A percentile compares a stretch with the other conserved stretches of the same genome.
phyloP scores from a whole-genome alignment of 2,888 invertebrate genomes.

The Altica lythri region DNA sequence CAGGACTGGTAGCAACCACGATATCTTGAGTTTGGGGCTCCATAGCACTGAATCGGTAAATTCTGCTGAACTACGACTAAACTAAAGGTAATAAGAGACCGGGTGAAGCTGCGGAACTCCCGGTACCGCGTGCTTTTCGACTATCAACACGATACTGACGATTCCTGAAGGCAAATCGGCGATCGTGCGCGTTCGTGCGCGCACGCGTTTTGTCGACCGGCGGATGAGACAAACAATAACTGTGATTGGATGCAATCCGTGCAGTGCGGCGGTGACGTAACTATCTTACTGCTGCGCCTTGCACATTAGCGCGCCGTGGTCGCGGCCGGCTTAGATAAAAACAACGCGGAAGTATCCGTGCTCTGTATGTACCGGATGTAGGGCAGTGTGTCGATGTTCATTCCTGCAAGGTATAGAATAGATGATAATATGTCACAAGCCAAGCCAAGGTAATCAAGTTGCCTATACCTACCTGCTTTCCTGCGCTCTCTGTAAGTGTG shows the following conservation, averaged over 20 bases:
- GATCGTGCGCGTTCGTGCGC: conserved; percentile 49
- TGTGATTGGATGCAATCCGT: conserved; percentile 59
- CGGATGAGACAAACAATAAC: conserved; percentile 52
- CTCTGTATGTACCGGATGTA: conserved; percentile 37
- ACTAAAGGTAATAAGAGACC: conserved; percentile 58
- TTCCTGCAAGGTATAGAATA: conserved; percentile 10
- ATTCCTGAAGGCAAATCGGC: conserved; percentile 51
- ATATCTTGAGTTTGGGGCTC: conserved; percentile 80
- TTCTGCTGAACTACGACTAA: conserved; percentile 64
- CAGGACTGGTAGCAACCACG: conserved; percentile 76
- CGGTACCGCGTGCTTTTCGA: conserved; percentile 65
- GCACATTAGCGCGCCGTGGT: conserved; percentile 37
- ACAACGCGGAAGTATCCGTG: conserved; percentile 39
- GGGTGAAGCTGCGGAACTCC: conserved; percentile 65
- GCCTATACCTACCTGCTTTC: background rate
- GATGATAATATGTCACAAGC: conserved; percentile 6
- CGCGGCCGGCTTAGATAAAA: conserved; percentile 35
- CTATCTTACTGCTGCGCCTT: conserved; percentile 44
- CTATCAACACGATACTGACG: conserved; percentile 71
- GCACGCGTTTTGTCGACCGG: conserved; percentile 42
- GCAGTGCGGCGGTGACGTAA: conserved; percentile 55
- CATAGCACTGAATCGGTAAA: conserved; percentile 57
- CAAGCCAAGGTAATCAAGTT: conserved; percentile 7
- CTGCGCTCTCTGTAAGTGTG: background rate
- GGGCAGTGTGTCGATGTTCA: conserved; percentile 41